Percentiles rank a stretch among this genome's conserved stretches.
These are phyloP conservation scores for Drosophila serrata DNA, from an alignment of 1,140 invertebrate species.

Conservation along the genomic window DNA sequence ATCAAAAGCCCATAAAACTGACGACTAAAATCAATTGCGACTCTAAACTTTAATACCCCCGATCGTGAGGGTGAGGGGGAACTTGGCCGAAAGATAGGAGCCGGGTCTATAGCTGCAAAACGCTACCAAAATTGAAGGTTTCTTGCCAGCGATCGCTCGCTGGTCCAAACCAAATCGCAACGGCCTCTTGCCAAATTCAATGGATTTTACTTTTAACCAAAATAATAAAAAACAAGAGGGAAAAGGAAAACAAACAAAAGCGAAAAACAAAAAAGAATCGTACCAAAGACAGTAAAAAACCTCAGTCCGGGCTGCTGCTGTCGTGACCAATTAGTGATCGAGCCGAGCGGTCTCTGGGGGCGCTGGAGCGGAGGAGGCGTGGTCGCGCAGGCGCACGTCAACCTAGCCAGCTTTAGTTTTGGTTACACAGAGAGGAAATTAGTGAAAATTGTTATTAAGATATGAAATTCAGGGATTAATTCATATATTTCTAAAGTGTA, in stretches of 20 bases:
- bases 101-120: conserved; percentile 9
- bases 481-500: too few species aligned
- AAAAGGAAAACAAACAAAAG: conserved; percentile 18
- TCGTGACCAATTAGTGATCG: conserved; percentile 82
- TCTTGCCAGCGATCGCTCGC: conserved; percentile 32
- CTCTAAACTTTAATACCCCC: conserved; percentile 75
- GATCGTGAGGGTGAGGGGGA: conserved; percentile 2
- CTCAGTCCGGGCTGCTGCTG: conserved; percentile 55
- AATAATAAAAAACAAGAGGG: conserved; percentile 23
- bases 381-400: conserved; percentile 76
- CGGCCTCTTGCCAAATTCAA: conserved; percentile 81
- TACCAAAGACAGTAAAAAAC: conserved; percentile 43
- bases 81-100: conserved; percentile 25
- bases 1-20: conserved; percentile 80
- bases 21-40: conserved; percentile 83
- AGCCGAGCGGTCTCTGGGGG: conserved; percentile 42
- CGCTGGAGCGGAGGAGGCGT: conserved; percentile 31
- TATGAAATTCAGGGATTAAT: too few species aligned
- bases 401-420: conserved; percentile 20
- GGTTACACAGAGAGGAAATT: background rate
- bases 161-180: conserved; percentile 55
- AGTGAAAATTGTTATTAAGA: background rate
- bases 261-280: conserved; percentile 24
- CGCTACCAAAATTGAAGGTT: conserved; percentile 75
- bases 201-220: conserved; percentile 79